Percentiles rank a stretch among this genome's conserved stretches.
Evolutionary conservation across 1,140 invertebrate genomes (phyloP).

Genomic region (Condylostylus longicornis): DNA sequence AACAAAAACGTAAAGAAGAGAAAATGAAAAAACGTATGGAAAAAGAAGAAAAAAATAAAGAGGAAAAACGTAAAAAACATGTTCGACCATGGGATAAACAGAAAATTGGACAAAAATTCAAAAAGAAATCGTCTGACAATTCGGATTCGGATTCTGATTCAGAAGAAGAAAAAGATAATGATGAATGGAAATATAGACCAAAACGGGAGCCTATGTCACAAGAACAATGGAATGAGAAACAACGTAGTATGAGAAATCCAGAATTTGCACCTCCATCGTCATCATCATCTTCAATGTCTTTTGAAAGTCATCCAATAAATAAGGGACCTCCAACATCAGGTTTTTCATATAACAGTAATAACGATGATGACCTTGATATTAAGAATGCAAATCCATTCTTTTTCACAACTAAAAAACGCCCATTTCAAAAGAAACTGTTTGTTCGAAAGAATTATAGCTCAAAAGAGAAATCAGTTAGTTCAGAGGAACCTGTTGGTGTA

Average conservation of each 20-base stretch:
- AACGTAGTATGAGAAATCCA: constrained; percentile 44
- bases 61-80: constrained; percentile 37
- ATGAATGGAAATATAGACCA: constrained; percentile 34
- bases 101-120: constrained; percentile 28
- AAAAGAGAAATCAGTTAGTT: not conserved
- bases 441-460: too few species aligned
- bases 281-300: constrained; percentile 15
- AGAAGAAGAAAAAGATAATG: constrained; percentile 19
- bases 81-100: constrained; percentile 54
- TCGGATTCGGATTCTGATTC: constrained; percentile 17
- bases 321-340: constrained; percentile 13
- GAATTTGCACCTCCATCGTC: constrained; percentile 51
- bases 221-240: constrained; percentile 63
- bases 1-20: constrained; percentile 30
- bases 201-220: constrained; percentile 46
- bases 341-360: not conserved
- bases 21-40: constrained; percentile 24
- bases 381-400: constrained; percentile 7
- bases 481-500: constrained; percentile 14
- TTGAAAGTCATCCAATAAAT: constrained; percentile 12
- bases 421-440: too few species aligned
- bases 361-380: not conserved
- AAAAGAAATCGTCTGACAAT: not conserved
- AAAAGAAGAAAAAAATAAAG: constrained; percentile 29
- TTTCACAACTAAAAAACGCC: too few species aligned